These are phyloP conservation scores for Moxostoma hubbsi DNA, from an alignment of 2,797 vertebrate genomes.

Conservation along the genomic window DNA sequence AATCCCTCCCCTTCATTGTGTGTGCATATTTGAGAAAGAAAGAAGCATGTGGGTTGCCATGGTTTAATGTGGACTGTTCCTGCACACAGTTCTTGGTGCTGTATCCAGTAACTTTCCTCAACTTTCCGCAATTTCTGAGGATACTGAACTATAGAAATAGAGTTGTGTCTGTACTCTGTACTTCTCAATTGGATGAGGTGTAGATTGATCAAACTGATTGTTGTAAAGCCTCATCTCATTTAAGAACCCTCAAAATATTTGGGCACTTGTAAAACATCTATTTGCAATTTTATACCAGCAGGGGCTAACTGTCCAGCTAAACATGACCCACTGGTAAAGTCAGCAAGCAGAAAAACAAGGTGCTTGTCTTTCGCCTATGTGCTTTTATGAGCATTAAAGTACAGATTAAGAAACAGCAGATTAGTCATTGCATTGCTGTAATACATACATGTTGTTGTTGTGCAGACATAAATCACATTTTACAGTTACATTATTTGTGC, in stretches of 20 bases:
- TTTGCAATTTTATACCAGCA: no score
- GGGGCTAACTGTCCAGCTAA: no score
- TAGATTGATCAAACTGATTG: neutral
- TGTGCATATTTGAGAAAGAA: conserved; percentile 51
- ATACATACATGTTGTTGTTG: neutral
- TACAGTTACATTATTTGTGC: neutral
- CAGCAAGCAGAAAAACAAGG: no score
- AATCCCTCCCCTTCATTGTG: conserved; percentile 19
- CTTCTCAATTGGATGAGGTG: conserved; percentile 3
- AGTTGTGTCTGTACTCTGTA: neutral
- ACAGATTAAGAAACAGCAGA: no score
- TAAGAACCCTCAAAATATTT: neutral
- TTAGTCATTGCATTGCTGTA: neutral
- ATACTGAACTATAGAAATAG: neutral
- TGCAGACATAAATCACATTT: no score
- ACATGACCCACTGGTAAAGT: no score
- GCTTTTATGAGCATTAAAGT: no score
- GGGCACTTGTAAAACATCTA: no score
- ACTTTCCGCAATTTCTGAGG: neutral
- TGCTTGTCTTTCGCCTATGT: no score
- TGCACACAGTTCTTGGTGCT: conserved; percentile 59
- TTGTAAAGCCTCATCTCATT: neutral
- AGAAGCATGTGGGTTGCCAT: conserved; percentile 65
- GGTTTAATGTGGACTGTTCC: conserved; percentile 68
- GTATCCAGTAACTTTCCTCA: neutral